Evolutionary conservation across 2,888 invertebrate genomes (phyloP).

Genomic region (Gymnocheta viridis): DNA sequence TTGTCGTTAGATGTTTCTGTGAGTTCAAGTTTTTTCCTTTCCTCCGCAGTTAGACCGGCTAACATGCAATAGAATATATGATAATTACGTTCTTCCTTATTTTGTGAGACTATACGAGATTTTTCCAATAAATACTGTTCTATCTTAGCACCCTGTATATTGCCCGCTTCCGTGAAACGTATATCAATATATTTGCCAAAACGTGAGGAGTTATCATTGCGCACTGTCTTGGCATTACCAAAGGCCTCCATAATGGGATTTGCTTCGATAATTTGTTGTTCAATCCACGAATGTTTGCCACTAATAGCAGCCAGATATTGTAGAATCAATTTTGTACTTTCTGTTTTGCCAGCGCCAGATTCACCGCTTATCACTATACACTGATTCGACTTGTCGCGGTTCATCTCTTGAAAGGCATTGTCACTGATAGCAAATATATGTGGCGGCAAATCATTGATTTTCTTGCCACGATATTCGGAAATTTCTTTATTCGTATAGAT

Average conservation of each 20-base stretch:
- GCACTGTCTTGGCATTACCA: constrained; percentile 97
- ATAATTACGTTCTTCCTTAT: constrained; percentile 95
- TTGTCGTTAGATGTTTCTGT: constrained; percentile 85
- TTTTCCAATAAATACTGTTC: constrained; percentile 98
- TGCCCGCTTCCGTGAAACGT: constrained; percentile 90
- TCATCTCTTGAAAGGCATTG: constrained; percentile 92
- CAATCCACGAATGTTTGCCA: constrained; percentile 98
- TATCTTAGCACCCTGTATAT: constrained; percentile 96
- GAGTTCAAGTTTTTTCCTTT: constrained; percentile 90
- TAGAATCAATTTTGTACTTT: constrained; percentile 95
- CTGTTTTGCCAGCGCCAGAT: constrained; percentile 97
- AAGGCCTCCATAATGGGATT: constrained; percentile 99
- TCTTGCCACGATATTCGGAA: constrained; percentile 89
- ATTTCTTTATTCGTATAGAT: constrained; percentile 96
- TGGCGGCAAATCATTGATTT: constrained; percentile 93
- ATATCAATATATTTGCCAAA: constrained; percentile 98
- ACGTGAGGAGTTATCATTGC: constrained; percentile 97
- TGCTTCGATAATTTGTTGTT: constrained; percentile 97
- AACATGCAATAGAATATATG: constrained; percentile 97
- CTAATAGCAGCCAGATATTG: constrained; percentile 97
- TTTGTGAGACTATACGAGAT: constrained; percentile 95
- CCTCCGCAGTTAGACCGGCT: constrained; percentile 90
- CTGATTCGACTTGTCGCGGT: constrained; percentile 89
- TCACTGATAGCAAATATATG: constrained; percentile 98
- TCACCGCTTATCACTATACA: constrained; percentile 98